Base-by-base conservation (phyloP, 2,797 vertebrate genomes). In the Lutjanus argentimaculatus region DNA sequence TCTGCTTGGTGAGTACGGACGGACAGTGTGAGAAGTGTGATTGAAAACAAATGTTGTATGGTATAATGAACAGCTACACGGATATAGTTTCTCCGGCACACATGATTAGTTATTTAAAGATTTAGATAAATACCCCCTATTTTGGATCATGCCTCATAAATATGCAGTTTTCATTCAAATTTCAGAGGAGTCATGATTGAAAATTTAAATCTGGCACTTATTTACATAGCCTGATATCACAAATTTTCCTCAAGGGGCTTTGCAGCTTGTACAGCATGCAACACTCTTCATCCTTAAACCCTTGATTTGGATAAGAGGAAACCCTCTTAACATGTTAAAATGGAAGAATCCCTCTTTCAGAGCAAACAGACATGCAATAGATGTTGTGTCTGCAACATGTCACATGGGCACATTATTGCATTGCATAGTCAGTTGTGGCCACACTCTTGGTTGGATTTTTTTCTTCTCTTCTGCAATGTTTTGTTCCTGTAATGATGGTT, bases 1-100 rank as follows among this genome's bases (percentile, higher is more conserved):
- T 99, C 87, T 99, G 99, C 93, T 94, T 99, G 97, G 99, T 99
- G 95, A 97, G 98, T 97, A 93, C 83, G 17, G 15, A 79, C 79
- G 25, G 30, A 72, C 6, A 6, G 6, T 72, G 16, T 66, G 19
- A 79, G 79, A 77, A n/a, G 6, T 68, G 19, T 19, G 14, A 40
- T 36, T 64, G 2, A 56, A 83, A 80, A 59, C 45, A 51, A 67
- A 72, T 56, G n/a, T 19, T 19, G 7, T 15, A 16, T 19, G 19
- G 7, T 15, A 16, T 25, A 45, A 30, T 64, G 16, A 42, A 52
- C 19, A 71, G n/a, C 17, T 67, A 8, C 19, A 42, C 2, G 19
- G n/a, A 67, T 59, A 36, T 22, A 36, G 63, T 62, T 73, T 61
- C 30, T 36, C 17, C 13, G 36, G 1, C 2, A 43, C 7, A 64